These are phyloP conservation scores for Vespertilio murinus DNA, from an alignment of 2,797 vertebrate species.

Conservation along the genomic window DNA sequence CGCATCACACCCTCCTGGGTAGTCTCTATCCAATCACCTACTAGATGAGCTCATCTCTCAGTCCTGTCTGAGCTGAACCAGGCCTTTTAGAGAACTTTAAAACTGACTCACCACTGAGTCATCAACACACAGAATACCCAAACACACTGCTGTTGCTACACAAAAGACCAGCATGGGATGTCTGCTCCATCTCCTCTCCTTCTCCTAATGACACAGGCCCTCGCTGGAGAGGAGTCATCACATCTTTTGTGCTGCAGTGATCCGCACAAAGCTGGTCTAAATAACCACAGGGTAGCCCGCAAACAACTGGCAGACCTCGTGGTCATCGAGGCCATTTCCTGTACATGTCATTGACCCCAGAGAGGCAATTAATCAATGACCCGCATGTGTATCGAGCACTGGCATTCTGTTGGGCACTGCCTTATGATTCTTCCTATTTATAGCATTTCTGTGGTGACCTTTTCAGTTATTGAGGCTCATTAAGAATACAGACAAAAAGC, in stretches of 20 bases:
- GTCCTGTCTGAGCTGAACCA: constrained; percentile 9
- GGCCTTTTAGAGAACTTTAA: constrained; percentile 71
- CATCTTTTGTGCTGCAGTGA: constrained; percentile 49
- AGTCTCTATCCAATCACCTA: background rate
- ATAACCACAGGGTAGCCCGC: constrained; percentile 34
- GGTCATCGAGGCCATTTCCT: constrained; percentile 59
- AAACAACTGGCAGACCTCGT: background rate
- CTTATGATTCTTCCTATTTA: constrained; percentile 1
- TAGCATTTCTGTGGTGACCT: constrained; percentile 29
- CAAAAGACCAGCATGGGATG: constrained; percentile 60
- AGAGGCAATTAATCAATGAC: constrained; percentile 43
- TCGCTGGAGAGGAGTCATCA: constrained; percentile 56
- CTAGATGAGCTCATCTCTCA: constrained; percentile 55
- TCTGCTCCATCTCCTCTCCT: constrained; percentile 33
- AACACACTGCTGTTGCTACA: constrained; percentile 61
- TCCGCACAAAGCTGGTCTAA: constrained; percentile 54
- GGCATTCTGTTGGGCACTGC: background rate
- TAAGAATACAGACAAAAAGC: constrained; percentile 39
- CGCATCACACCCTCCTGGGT: background rate
- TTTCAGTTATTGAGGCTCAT: constrained; percentile 46
- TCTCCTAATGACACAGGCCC: background rate
- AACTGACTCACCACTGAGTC: constrained; percentile 69
- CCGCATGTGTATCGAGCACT: background rate
- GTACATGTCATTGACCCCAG: constrained; percentile 11
- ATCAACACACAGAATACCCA: constrained; percentile 52